Conservation (phyloP, 1,140 invertebrate species). For the Nixonia krombeini region DNA sequence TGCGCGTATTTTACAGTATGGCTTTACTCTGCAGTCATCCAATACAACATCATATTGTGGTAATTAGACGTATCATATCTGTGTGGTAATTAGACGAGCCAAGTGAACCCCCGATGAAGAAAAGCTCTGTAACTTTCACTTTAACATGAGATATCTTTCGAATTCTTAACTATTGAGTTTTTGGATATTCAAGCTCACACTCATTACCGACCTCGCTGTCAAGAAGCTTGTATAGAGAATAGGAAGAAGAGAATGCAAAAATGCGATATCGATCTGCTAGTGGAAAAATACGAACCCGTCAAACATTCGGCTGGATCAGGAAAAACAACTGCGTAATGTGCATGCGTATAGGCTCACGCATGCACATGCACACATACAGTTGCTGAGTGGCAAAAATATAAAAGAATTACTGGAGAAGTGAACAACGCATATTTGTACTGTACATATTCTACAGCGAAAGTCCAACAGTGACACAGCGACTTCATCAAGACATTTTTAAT, state of each 20-base stretch:
- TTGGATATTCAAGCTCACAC: constrained; percentile 6
- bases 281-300: not conserved
- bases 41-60: no score
- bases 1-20: constrained; percentile 6
- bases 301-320: no score
- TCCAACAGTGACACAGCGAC: no score
- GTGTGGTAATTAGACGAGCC: constrained; percentile 26
- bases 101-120: constrained; percentile 10
- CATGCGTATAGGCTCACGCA: no score
- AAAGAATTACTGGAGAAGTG: not conserved
- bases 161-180: constrained; percentile 9
- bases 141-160: constrained; percentile 2
- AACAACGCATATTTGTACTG: no score
- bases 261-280: not conserved
- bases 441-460: no score
- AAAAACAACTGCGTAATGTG: no score
- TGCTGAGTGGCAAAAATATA: not conserved
- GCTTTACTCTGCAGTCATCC: no score
- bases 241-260: not conserved
- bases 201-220: not conserved
- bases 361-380: no score
- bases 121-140: constrained; percentile 8
- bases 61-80: no score
- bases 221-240: not conserved
- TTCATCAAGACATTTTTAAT: no score